phyloP scores from a whole-genome alignment of 2,888 invertebrate genomes.

The Cyrtodaria siliqua region DNA sequence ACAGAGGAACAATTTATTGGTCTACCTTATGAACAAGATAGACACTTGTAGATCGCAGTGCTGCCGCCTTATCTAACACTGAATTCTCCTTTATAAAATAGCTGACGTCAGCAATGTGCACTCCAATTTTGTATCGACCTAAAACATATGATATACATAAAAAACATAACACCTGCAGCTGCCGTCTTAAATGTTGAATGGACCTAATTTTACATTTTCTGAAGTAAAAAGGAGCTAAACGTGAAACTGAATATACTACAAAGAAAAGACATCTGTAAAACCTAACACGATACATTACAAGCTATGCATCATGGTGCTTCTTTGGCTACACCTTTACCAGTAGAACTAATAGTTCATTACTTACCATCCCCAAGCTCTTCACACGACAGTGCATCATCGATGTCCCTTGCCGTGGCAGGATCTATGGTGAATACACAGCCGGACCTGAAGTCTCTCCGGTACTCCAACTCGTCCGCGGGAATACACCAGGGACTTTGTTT shows the following conservation, averaged over 20 bases:
- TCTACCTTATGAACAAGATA: slow-evolving; percentile 93
- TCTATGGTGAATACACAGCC: slow-evolving; percentile 98
- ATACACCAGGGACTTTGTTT: slow-evolving; percentile 82
- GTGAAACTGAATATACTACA: no score
- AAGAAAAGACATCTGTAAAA: no score
- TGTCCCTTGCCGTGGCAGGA: slow-evolving; percentile 95
- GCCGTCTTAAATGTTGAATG: no score
- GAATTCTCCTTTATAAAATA: slow-evolving; percentile 92
- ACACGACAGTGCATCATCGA: slow-evolving; percentile 97
- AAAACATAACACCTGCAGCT: no score
- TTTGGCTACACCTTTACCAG: no score
- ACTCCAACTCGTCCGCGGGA: slow-evolving; percentile 79
- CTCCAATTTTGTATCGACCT: slow-evolving; percentile 88
- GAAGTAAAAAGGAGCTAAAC: no score
- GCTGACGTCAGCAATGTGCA: slow-evolving; percentile 98
- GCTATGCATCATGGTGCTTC: no score
- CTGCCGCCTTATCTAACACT: slow-evolving; percentile 90
- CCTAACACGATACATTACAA: no score
- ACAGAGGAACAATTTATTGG: no score
- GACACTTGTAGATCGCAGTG: slow-evolving; percentile 94
- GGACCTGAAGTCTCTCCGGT: slow-evolving; percentile 86
- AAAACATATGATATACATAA: no score
- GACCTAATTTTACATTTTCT: no score
- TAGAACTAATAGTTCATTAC: no score
- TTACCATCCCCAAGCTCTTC: slow-evolving; percentile 89